Conservation (phyloP, 2,797 vertebrate species). For the Hydrocynus forskahlii region DNA sequence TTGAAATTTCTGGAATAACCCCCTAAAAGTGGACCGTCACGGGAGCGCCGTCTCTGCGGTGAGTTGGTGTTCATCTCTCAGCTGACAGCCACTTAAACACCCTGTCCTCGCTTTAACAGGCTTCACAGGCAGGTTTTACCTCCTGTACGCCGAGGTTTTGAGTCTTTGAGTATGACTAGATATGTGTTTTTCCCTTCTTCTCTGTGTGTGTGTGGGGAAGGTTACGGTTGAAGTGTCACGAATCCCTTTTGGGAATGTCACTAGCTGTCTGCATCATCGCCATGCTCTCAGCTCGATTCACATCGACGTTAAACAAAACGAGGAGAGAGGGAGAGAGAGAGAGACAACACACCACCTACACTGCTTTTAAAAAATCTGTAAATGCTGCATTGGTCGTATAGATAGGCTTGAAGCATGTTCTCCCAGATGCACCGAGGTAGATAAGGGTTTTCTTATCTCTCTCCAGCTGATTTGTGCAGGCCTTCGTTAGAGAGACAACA, state of each 20-base stretch:
- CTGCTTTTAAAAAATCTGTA: no score
- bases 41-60: background rate
- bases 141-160: background rate
- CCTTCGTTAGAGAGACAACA: no score
- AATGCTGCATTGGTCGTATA: background rate
- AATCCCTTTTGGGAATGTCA: slow-evolving; percentile 63
- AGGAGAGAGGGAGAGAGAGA: background rate
- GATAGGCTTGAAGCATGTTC: background rate
- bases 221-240: slow-evolving; percentile 52
- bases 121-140: background rate
- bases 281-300: slow-evolving; percentile 42
- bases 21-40: background rate
- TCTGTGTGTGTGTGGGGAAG: slow-evolving; percentile 33
- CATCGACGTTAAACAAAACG: slow-evolving; percentile 24
- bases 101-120: no score
- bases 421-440: background rate
- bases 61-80: background rate
- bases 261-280: slow-evolving; percentile 51
- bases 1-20: background rate
- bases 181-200: background rate
- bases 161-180: slow-evolving; percentile 65
- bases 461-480: background rate
- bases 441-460: background rate
- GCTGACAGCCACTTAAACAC: slow-evolving; percentile 53
- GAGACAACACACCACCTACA: background rate